phyloP scores from a whole-genome alignment of 2,888 invertebrate genomes.

The Xestia ashworthii region DNA sequence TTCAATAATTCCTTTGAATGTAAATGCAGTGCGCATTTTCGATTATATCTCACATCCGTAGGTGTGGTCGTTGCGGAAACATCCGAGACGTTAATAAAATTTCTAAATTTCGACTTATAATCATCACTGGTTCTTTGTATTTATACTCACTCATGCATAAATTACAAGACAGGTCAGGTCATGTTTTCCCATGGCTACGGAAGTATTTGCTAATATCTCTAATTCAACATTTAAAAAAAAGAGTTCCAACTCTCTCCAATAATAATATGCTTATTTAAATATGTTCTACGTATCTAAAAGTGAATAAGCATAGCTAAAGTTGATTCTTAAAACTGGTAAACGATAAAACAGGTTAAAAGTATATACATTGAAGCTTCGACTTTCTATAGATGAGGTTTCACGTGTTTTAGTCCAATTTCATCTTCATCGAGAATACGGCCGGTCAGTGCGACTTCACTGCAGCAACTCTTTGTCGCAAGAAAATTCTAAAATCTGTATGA shows the following conservation, averaged over 20 bases:
- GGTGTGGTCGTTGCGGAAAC: constrained; percentile 16
- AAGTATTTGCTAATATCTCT: constrained; percentile 31
- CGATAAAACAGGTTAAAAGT: constrained; percentile 79
- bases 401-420: constrained; percentile 79
- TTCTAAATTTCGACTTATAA: constrained; percentile 40
- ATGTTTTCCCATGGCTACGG: constrained; percentile 30
- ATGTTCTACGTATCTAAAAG: constrained; percentile 79
- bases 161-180: constrained; percentile 33
- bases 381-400: constrained; percentile 82
- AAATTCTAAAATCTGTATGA: constrained; percentile 15
- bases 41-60: constrained; percentile 15
- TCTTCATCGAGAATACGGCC: constrained; percentile 69
- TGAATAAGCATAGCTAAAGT: constrained; percentile 64
- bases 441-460: constrained; percentile 27
- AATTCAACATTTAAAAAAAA: constrained; percentile 36
- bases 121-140: constrained; percentile 12
- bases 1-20: constrained; percentile 9
- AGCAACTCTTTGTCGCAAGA: constrained; percentile 29
- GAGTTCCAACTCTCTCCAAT: constrained; percentile 70
- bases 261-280: constrained; percentile 75
- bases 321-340: constrained; percentile 66
- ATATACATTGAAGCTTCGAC: constrained; percentile 67
- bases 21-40: neutral
- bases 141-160: constrained; percentile 30
- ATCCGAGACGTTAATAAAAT: constrained; percentile 15